Conservation (phyloP, 2,888 invertebrate genomes). For the Chrysotoxum bicinctum region DNA sequence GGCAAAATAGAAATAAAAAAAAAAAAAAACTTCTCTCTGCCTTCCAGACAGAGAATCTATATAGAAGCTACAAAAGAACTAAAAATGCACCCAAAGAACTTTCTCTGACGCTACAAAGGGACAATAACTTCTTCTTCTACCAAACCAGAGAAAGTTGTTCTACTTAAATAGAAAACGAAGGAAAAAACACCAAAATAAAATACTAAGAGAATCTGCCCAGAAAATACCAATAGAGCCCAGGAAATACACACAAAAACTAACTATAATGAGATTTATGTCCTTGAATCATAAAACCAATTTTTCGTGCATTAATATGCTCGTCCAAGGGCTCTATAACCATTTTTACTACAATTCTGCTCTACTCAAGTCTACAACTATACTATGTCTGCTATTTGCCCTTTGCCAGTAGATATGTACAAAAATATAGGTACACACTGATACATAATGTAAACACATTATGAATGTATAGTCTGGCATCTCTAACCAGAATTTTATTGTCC, state of each 20-base stretch:
- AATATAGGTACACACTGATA: not conserved
- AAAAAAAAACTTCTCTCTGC: constrained; percentile 10
- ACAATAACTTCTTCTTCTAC: constrained; percentile 71
- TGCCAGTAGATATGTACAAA: constrained; percentile 9
- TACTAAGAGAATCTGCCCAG: not conserved
- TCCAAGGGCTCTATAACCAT: constrained; percentile 30
- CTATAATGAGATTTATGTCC: constrained; percentile 81
- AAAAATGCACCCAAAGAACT: constrained; percentile 63
- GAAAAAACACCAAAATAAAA: constrained; percentile 19
- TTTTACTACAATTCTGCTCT: constrained; percentile 55
- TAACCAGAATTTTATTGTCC: constrained; percentile 75
- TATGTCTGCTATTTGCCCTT: constrained; percentile 40
- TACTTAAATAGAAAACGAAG: constrained; percentile 41
- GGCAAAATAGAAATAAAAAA: constrained; percentile 1
- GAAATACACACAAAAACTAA: constrained; percentile 49
- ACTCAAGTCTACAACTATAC: constrained; percentile 23
- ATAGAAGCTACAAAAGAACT: constrained; percentile 45
- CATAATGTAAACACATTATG: constrained; percentile 61
- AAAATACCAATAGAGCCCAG: constrained; percentile 35
- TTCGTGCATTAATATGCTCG: constrained; percentile 74
- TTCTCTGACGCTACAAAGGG: constrained; percentile 58
- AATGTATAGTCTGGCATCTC: constrained; percentile 66
- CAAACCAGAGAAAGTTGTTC: constrained; percentile 68
- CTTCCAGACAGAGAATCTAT: constrained; percentile 33
- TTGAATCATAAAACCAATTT: constrained; percentile 81